These are phyloP conservation scores for Etheostoma spectabile DNA, from an alignment of 2,113 vertebrate genomes.

Conservation along the genomic window DNA sequence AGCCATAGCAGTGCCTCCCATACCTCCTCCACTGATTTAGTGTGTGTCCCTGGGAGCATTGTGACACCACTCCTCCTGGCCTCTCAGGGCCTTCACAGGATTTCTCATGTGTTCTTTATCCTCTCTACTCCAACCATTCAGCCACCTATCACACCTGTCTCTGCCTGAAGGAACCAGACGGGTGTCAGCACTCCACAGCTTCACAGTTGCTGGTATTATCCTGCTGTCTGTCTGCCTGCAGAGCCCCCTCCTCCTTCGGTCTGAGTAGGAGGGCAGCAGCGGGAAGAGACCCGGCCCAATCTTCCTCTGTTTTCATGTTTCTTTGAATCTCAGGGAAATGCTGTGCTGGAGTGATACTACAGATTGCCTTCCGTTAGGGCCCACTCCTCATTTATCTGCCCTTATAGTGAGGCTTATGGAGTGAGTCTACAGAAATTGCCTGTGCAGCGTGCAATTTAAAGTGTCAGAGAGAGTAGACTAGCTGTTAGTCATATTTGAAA, in stretches of 20 bases:
- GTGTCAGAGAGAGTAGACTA: slow-evolving; percentile 18
- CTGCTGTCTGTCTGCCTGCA: slow-evolving; percentile 44
- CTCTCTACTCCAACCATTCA: slow-evolving; percentile 21
- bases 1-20: slow-evolving; percentile 81
- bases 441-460: slow-evolving; percentile 38
- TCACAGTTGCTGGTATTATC: slow-evolving; percentile 36
- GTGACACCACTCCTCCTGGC: slow-evolving; percentile 50
- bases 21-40: slow-evolving; percentile 72
- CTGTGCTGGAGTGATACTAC: slow-evolving; percentile 18
- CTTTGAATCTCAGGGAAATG: slow-evolving; percentile 34
- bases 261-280: slow-evolving; percentile 20
- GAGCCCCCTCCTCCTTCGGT: slow-evolving; percentile 11
- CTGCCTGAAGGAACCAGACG: slow-evolving; percentile 39
- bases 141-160: slow-evolving; percentile 34
- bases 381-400: slow-evolving; percentile 45
- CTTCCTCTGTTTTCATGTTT: slow-evolving; percentile 49
- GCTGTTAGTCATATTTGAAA: slow-evolving; percentile 51
- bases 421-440: slow-evolving; percentile 44
- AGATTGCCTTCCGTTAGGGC: slow-evolving; percentile 34
- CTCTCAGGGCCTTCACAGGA: slow-evolving; percentile 47
- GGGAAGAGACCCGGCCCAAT: background rate
- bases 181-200: background rate
- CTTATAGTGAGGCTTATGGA: slow-evolving; percentile 29
- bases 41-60: slow-evolving; percentile 57
- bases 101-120: slow-evolving; percentile 54